These are phyloP conservation scores for Ophioninae sp. DNA, from an alignment of 2,888 invertebrate species.

Conservation along the genomic window DNA sequence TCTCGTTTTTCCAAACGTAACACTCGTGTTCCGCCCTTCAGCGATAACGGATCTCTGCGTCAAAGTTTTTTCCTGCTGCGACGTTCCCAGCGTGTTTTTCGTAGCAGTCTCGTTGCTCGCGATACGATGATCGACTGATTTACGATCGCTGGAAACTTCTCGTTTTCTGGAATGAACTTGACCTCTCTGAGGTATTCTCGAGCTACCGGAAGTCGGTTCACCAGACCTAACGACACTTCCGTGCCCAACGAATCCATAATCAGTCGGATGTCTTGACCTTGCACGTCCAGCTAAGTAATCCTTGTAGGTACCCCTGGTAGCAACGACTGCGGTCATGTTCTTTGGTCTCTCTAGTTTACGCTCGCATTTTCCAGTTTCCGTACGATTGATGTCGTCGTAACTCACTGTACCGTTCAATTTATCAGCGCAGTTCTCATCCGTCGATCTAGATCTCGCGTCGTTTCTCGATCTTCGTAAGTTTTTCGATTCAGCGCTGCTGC, in stretches of 20 bases:
- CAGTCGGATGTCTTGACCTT: slow-evolving; percentile 64
- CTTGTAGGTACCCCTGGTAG: slow-evolving; percentile 71
- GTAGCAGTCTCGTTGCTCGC: neutral
- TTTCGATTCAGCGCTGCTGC: slow-evolving; percentile 75
- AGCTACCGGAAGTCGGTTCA: slow-evolving; percentile 65
- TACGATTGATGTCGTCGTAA: slow-evolving; percentile 73
- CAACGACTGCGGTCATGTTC: slow-evolving; percentile 65
- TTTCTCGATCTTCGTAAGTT: slow-evolving; percentile 68
- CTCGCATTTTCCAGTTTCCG: slow-evolving; percentile 64
- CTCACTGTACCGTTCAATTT: slow-evolving; percentile 73
- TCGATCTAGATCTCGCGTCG: slow-evolving; percentile 69
- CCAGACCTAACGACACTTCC: slow-evolving; percentile 58
- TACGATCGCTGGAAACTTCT: slow-evolving; percentile 37
- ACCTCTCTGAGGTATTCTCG: slow-evolving; percentile 72
- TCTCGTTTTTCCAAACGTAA: slow-evolving; percentile 65
- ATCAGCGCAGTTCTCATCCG: slow-evolving; percentile 68
- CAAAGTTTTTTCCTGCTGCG: slow-evolving; percentile 45
- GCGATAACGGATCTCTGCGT: slow-evolving; percentile 23
- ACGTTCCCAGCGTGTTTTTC: neutral
- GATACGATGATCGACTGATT: slow-evolving; percentile 5
- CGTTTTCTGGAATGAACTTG: slow-evolving; percentile 27
- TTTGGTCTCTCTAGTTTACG: slow-evolving; percentile 67
- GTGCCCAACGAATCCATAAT: slow-evolving; percentile 68
- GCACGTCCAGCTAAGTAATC: slow-evolving; percentile 57
- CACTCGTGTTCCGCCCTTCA: slow-evolving; percentile 39